phyloP scores from a whole-genome alignment of 1,140 invertebrate genomes.

The Papilio machaon region DNA sequence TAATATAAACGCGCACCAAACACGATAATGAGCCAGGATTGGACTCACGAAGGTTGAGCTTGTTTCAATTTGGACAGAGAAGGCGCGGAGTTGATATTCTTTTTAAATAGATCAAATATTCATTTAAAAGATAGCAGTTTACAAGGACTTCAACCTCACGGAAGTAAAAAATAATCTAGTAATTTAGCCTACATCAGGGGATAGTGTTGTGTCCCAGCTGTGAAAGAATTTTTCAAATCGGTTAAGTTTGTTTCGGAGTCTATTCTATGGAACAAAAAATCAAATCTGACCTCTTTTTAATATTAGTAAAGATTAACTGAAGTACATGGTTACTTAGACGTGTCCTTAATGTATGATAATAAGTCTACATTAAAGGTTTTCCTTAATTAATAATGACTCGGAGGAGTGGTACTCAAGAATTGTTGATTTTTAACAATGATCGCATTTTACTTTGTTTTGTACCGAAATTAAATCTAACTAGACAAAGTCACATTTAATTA shows the following conservation, averaged over 20 bases:
- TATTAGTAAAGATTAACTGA: too few species aligned
- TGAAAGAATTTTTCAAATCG: too few species aligned
- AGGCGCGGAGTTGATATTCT: constrained; percentile 42
- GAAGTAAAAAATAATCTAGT: too few species aligned
- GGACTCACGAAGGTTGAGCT: constrained; percentile 66
- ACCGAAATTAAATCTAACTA: neutral
- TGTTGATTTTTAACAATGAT: neutral
- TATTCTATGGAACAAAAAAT: too few species aligned
- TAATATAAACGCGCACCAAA: constrained; percentile 74
- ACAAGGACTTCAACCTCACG: too few species aligned
- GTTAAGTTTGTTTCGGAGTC: too few species aligned
- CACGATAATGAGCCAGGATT: constrained; percentile 73
- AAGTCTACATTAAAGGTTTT: neutral
- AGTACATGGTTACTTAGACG: too few species aligned
- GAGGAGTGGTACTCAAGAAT: neutral
- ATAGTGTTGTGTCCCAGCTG: too few species aligned
- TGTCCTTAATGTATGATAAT: too few species aligned
- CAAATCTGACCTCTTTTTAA: too few species aligned
- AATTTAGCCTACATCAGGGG: too few species aligned
- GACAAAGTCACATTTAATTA: too few species aligned
- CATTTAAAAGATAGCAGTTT: neutral
- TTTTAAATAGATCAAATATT: neutral
- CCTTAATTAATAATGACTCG: neutral
- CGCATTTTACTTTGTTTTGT: neutral
- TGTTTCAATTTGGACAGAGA: constrained; percentile 54